Evolutionary conservation across 2,797 vertebrate species (phyloP).

Genomic region (Tokudaia tokunoshimensis): DNA sequence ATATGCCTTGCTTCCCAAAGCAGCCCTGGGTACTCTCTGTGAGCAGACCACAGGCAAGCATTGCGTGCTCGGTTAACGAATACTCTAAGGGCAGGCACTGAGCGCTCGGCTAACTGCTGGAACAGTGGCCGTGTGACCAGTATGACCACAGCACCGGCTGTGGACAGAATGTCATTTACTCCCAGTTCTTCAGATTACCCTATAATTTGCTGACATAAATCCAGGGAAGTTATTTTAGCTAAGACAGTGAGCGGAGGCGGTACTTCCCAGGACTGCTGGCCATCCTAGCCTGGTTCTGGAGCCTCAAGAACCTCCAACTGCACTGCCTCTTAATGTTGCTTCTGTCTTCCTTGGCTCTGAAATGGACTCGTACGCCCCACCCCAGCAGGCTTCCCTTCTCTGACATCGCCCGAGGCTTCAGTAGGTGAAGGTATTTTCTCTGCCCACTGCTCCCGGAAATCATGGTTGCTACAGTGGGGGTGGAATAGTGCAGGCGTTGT

Average conservation of each 20-base stretch:
- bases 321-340: rapidly evolving
- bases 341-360: neutral
- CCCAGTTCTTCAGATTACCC: neutral
- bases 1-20: neutral
- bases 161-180: neutral
- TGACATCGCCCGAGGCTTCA: neutral
- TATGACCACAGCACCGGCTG: neutral
- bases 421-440: neutral
- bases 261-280: neutral
- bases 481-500: neutral
- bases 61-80: neutral
- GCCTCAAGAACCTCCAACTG: neutral
- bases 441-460: neutral
- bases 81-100: too few relatives aligned
- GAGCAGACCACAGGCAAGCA: neutral
- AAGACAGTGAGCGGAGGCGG: neutral
- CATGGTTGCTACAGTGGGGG: too few relatives aligned
- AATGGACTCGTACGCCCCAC: neutral
- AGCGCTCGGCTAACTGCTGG: neutral
- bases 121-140: neutral
- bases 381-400: neutral
- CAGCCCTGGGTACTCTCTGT: neutral
- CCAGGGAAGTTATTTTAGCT: neutral
- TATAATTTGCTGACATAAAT: slow-evolving; percentile 15
- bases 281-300: neutral